phyloP scores from a whole-genome alignment of 1,140 invertebrate genomes.

The Theocolax elegans region DNA sequence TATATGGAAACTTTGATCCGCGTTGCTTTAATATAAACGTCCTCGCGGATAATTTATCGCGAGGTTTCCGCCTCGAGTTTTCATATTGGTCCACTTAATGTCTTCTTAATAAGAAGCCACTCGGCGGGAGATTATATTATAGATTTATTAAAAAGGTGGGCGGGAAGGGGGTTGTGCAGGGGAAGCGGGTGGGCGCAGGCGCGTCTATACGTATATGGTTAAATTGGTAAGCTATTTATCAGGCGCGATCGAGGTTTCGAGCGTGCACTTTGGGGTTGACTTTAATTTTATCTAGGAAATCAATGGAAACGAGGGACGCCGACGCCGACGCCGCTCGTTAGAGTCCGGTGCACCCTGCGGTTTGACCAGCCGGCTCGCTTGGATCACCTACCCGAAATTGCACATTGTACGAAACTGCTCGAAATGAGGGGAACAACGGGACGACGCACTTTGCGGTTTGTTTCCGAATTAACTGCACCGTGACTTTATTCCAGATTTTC shows the following conservation, averaged over 20 bases:
- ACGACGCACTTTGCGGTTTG: slow-evolving; percentile 30
- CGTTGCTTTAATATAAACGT: slow-evolving; percentile 31
- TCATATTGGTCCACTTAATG: slow-evolving; percentile 22
- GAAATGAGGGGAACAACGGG: slow-evolving; percentile 12
- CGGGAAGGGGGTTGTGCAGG: no score
- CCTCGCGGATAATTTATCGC: slow-evolving; percentile 25
- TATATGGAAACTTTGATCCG: slow-evolving; percentile 37
- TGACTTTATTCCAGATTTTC: slow-evolving; percentile 15
- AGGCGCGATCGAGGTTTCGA: slow-evolving; percentile 7
- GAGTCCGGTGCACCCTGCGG: slow-evolving; percentile 21
- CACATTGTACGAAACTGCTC: slow-evolving; percentile 22
- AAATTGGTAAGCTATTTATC: slow-evolving; percentile 23
- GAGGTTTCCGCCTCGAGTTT: slow-evolving; percentile 1
- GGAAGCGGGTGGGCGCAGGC: neutral
- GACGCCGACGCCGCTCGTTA: slow-evolving; percentile 10
- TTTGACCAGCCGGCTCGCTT: neutral
- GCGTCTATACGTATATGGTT: neutral
- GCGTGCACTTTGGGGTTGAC: slow-evolving; percentile 26
- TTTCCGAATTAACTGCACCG: slow-evolving; percentile 35
- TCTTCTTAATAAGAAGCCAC: slow-evolving; percentile 18
- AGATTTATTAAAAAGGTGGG: neutral
- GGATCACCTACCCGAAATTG: slow-evolving; percentile 21
- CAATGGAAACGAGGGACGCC: slow-evolving; percentile 28
- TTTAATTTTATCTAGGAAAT: slow-evolving; percentile 36
- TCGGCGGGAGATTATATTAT: neutral